Conservation (phyloP, 2,113 vertebrate genomes). For the Cynopterus brachyotis region DNA sequence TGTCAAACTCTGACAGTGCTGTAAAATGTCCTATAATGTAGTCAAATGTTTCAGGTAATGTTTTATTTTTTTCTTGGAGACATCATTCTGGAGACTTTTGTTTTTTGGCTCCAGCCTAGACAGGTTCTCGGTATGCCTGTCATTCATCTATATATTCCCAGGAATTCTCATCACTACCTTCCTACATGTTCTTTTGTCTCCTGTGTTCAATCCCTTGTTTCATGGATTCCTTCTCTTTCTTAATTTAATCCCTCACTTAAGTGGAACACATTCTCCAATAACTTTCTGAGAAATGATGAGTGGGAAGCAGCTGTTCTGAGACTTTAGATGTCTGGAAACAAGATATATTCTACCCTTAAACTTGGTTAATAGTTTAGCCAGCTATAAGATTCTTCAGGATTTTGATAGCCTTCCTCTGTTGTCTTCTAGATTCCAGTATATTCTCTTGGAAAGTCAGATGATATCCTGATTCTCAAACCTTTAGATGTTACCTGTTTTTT, state of each 20-base stretch:
- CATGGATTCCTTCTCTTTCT: background rate
- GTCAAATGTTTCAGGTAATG: background rate
- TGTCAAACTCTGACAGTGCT: background rate
- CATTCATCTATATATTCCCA: background rate
- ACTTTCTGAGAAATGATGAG: background rate
- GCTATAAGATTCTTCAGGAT: slow-evolving; percentile 25
- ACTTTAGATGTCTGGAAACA: background rate
- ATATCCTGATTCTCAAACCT: background rate
- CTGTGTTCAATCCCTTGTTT: background rate
- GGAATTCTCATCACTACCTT: background rate
- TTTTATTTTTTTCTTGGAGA: background rate
- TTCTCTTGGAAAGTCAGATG: background rate
- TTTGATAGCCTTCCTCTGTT: background rate
- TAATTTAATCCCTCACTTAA: background rate
- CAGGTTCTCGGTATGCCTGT: background rate
- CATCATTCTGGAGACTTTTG: background rate
- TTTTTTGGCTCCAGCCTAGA: background rate
- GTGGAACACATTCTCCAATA: background rate
- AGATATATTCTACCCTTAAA: background rate
- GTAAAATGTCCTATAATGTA: background rate
- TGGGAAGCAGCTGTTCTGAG: background rate
- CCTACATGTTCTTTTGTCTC: background rate
- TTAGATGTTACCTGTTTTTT: background rate
- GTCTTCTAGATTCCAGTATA: background rate
- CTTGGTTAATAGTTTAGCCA: background rate